Evolutionary conservation across 2,888 invertebrate genomes (phyloP), one percentile per base, ranked within the genome.

Genomic region (Aradus depressus): DNA sequence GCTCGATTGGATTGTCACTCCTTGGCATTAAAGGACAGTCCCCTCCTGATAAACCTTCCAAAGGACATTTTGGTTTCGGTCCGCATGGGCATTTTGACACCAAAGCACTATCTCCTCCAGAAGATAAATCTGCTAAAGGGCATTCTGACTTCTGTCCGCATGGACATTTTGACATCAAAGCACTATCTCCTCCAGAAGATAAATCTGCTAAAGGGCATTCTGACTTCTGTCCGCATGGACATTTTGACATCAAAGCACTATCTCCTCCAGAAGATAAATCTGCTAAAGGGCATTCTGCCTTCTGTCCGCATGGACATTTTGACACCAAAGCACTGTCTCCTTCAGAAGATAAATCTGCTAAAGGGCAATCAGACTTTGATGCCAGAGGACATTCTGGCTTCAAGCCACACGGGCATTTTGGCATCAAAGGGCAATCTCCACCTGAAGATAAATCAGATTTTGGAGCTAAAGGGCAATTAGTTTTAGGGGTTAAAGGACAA

Each of bases 191-290:
- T n/a, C n/a, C n/a, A n/a, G n/a, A n/a, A n/a, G n/a, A n/a, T n/a
- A n/a, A n/a, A n/a, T n/a, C n/a, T n/a, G 22, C 25, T 18, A 47
- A 37, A 21, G 47, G 47, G 26, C 47, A 47, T 18, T 47, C 26
- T 6, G 32, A n/a, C 14, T 42, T 25, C 3, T 22, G 37, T 6
- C 3, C 5, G 4, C 22, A 19, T 21, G 47, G 47, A 37, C 35
- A 37, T 8, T 22, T 10, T 35, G 35, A 19, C 4, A 18, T 3
- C 12, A 22, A 10, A 16, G 32, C 3, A 32, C 19, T 12, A 19
- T 4, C 10, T 6, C 18, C 5, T 21, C 10, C 3, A 32, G 34
- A 4, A 44, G 4, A 18, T 16, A 34, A 14, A 39, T n/a, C 10
- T 4, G 28, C n/a, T 3, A 23, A 4, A 12, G 19, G 19, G 6